phyloP scores from a whole-genome alignment of 2,113 vertebrate genomes.

The Thunnus maccoyii region DNA sequence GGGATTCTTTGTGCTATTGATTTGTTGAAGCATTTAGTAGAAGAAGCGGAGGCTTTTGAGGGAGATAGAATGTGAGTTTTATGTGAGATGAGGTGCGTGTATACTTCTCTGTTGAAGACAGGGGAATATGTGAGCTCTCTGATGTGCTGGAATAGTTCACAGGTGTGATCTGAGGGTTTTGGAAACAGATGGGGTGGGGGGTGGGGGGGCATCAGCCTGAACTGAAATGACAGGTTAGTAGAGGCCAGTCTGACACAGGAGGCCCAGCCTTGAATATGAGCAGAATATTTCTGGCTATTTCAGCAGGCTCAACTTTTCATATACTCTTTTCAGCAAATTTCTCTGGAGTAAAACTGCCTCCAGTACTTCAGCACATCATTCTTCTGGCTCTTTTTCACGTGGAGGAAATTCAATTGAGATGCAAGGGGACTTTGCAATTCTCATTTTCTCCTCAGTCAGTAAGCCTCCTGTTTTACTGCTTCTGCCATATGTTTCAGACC shows the following conservation, averaged over 20 bases:
- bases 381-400: not conserved
- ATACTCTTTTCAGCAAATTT: conserved; percentile 46
- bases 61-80: conserved; percentile 56
- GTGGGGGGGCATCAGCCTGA: conserved; percentile 53
- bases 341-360: conserved; percentile 39
- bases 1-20: conserved; percentile 65
- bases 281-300: conserved; percentile 42
- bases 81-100: conserved; percentile 44
- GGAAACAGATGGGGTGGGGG: conserved; percentile 64
- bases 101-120: conserved; percentile 49
- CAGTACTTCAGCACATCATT: conserved; percentile 12
- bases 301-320: conserved; percentile 49
- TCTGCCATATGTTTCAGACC: conserved; percentile 64
- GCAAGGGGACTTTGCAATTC: conserved; percentile 43
- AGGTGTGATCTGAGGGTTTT: conserved; percentile 78
- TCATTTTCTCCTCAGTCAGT: conserved; percentile 44
- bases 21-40: conserved; percentile 71
- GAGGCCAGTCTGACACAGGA: conserved; percentile 60
- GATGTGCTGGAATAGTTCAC: conserved; percentile 82
- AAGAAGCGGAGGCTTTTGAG: conserved; percentile 56
- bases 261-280: conserved; percentile 51
- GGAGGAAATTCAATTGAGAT: conserved; percentile 41
- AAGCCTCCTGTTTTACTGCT: conserved; percentile 58
- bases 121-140: conserved; percentile 63
- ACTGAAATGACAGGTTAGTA: conserved; percentile 72